Conservation (phyloP, 2,888 invertebrate species). For the Morinoia aosen region DNA sequence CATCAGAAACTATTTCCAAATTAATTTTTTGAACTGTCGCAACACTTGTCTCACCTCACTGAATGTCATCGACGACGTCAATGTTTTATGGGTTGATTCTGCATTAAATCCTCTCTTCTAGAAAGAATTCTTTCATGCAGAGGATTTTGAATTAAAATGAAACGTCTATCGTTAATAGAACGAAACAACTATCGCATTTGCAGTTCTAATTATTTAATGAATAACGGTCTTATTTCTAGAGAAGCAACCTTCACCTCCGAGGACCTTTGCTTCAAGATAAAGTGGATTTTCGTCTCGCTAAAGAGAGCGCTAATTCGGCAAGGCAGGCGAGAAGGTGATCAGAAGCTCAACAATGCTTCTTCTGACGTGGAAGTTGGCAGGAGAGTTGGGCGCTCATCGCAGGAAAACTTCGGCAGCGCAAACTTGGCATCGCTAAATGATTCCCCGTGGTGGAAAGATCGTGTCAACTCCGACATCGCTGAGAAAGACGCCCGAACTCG, state of each 20-base stretch:
- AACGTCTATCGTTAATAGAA: too few relatives aligned
- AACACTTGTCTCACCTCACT: too few relatives aligned
- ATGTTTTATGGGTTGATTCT: background rate
- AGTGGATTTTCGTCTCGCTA: background rate
- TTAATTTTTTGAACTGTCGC: too few relatives aligned
- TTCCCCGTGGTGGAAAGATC: conserved; percentile 47
- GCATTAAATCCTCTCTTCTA: background rate
- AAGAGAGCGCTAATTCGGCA: background rate
- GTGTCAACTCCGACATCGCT: conserved; percentile 48
- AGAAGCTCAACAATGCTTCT: conserved; percentile 39
- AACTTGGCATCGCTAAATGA: conserved; percentile 51
- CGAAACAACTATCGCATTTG: background rate
- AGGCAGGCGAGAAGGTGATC: background rate
- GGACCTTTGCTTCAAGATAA: background rate
- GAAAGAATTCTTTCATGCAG: background rate
- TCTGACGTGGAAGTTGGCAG: conserved; percentile 13
- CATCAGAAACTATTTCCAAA: too few relatives aligned
- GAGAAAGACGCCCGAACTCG: conserved; percentile 50
- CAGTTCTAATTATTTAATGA: background rate
- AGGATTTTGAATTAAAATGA: background rate
- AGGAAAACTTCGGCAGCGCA: conserved; percentile 43
- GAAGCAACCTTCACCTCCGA: background rate
- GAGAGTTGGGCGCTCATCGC: conserved; percentile 26
- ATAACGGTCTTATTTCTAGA: background rate
- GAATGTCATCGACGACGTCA: background rate